Percentiles rank a stretch among this genome's conserved stretches.
Evolutionary conservation across 2,888 invertebrate genomes (phyloP).

Genomic region (Drosophila melanosoma): DNA sequence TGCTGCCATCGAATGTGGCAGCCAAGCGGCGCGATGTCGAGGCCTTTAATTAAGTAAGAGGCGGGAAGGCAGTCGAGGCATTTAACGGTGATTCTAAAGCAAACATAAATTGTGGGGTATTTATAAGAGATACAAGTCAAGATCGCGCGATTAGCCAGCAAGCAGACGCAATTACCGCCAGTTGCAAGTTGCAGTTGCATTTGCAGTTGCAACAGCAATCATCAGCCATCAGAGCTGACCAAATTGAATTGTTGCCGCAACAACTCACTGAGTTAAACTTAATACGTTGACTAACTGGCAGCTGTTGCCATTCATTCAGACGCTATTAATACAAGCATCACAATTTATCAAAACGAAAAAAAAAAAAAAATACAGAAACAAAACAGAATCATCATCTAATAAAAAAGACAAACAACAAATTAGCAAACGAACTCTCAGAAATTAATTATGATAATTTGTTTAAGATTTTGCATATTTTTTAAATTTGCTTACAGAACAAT

Average conservation of each 20-base stretch:
- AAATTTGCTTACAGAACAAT: constrained; percentile 11
- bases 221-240: constrained; percentile 51
- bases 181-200: constrained; percentile 9
- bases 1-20: constrained; percentile 50
- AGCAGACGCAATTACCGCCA: constrained; percentile 43
- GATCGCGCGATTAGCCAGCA: constrained; percentile 67
- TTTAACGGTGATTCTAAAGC: constrained; percentile 70
- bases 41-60: constrained; percentile 42
- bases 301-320: constrained; percentile 49
- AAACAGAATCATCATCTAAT: background rate
- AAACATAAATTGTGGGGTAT: constrained; percentile 75
- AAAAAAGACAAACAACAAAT: constrained; percentile 10
- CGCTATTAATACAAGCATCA: constrained; percentile 33
- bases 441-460: constrained; percentile 61
- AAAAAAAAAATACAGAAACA: background rate
- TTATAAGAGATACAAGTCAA: constrained; percentile 72
- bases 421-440: constrained; percentile 29
- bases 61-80: constrained; percentile 37
- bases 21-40: constrained; percentile 26
- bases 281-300: constrained; percentile 21
- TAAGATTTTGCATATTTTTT: constrained; percentile 9
- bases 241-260: constrained; percentile 69
- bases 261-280: constrained; percentile 34
- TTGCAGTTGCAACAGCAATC: constrained; percentile 22
- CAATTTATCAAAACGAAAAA: constrained; percentile 49